Base-by-base conservation (phyloP, 1,140 invertebrate genomes). In the Tenebrio molitor region DNA sequence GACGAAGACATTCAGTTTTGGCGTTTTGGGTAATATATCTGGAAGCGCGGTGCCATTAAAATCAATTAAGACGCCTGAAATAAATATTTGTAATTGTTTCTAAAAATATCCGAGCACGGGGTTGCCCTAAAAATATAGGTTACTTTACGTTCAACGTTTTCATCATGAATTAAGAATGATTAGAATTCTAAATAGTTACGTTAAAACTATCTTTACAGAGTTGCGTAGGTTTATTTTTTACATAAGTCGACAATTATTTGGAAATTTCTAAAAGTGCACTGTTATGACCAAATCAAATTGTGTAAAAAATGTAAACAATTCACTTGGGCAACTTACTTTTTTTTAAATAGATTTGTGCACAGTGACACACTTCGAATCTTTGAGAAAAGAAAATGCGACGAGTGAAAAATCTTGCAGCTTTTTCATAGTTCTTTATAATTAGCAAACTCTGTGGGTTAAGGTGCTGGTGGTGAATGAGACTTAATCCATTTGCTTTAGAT, bases 31-130 rank as follows among this genome's bases (percentile, higher is more conserved):
- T n/a, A n/a, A n/a, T n/a, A n/a, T n/a, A n/a, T n/a, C n/a, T n/a
- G n/a, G 12, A 39, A n/a, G 36, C 6, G 25, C 8, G 3, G 12
- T 2, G 36, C 12, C 36, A 39, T 8, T 39, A 39, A 12, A 39
- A 39, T 77, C 75, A 0, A 74, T 84, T 5, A 46, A 70, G 58
- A 71, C 41, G 41, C 72, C 29, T 44, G 68, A 74, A 76, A 76
- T 76, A 73, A 73, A 76, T 71, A 76, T 70, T 73, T 76, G 73
- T 68, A 72, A 74, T 74, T 74, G 64, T 63, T 73, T 23, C 71
- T 72, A 69, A 75, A 75, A 75, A 75, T 75, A 76, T n/a, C 21
- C 39, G 14, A 34, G 64, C 66, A 72, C 42, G 64, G 64, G 64
- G 64, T 72, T 62, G 23, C 21, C 33, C 71, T 58, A 72, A 65